Evolutionary conservation across 2,888 invertebrate genomes (phyloP).

Genomic region (Panopea generosa): DNA sequence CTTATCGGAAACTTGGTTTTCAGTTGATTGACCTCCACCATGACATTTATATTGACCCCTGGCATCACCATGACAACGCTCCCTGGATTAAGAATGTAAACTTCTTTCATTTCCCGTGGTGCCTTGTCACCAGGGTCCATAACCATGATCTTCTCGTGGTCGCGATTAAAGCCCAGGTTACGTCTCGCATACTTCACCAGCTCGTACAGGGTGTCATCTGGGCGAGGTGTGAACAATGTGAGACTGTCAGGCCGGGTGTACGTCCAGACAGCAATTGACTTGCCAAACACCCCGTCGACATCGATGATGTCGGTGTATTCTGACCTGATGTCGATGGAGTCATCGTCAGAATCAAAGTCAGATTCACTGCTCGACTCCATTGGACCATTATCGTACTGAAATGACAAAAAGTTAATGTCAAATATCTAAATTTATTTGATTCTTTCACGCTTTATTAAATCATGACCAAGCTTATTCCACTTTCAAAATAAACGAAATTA

Average conservation of each 20-base stretch:
- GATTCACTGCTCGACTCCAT: slow-evolving; percentile 54
- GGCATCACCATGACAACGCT: slow-evolving; percentile 74
- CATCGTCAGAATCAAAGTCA: slow-evolving; percentile 54
- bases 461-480: too few relatives aligned
- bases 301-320: slow-evolving; percentile 60
- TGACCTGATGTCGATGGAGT: slow-evolving; percentile 38
- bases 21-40: slow-evolving; percentile 73
- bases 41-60: slow-evolving; percentile 60
- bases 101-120: slow-evolving; percentile 69
- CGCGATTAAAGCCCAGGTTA: slow-evolving; percentile 67
- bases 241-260: slow-evolving; percentile 70
- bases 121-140: slow-evolving; percentile 70
- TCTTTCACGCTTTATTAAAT: too few relatives aligned
- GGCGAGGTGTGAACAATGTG: slow-evolving; percentile 71
- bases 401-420: neutral
- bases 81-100: slow-evolving; percentile 68
- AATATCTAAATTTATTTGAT: neutral
- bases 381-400: neutral
- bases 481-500: too few relatives aligned
- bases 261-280: slow-evolving; percentile 75
- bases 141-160: slow-evolving; percentile 71
- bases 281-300: slow-evolving; percentile 64
- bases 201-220: slow-evolving; percentile 67
- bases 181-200: slow-evolving; percentile 71
- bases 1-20: slow-evolving; percentile 72